Evolutionary conservation across 2,113 vertebrate genomes (phyloP), one percentile per base, ranked within the genome.

Genomic region (Sylvia atricapilla): DNA sequence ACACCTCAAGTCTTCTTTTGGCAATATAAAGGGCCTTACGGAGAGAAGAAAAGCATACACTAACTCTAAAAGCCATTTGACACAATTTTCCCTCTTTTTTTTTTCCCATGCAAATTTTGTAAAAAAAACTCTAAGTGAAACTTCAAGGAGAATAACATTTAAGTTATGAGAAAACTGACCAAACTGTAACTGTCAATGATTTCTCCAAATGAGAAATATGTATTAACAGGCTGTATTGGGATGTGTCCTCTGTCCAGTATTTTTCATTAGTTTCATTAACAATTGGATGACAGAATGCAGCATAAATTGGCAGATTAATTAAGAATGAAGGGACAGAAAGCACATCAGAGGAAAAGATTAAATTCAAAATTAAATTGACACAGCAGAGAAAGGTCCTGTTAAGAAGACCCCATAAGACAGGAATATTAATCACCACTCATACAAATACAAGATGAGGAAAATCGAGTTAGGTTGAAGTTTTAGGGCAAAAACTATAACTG

Each of bases 311-410:
- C 20, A 72, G 39, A 84, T 70, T 58, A 74, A 81, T 46, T 67
- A 89, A 91, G 64, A 30, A 89, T 3, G 4, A 94, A 89, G 28
- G 44, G 22, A 76, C 21, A 9, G n/a, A 91, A 91, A 68, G 39
- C 44, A 93, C 16, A 78, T 50, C 20, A 91, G 33, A 85, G 20
- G 53, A 18, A 23, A 89, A 87, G 39, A 82, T 58, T 87, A 95
- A 82, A 95, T 59, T 84, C 47, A 75, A 91, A 89, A 91, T 84
- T 82, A 78, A 84, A 85, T 13, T 68, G 56, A 82, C 60, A 82
- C 19, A 24, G 16, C 74, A n/a, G 33, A 87, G 24, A 82, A 84
- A 84, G 83, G 49, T 15, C 7, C 46, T 3, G 0, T 75, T 59
- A 78, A 47, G 64, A 84, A 43, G 28, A 66, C 55, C 15, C 4